These are phyloP conservation scores for Eciton burchellii DNA, from an alignment of 1,140 invertebrate species.

Conservation along the genomic window DNA sequence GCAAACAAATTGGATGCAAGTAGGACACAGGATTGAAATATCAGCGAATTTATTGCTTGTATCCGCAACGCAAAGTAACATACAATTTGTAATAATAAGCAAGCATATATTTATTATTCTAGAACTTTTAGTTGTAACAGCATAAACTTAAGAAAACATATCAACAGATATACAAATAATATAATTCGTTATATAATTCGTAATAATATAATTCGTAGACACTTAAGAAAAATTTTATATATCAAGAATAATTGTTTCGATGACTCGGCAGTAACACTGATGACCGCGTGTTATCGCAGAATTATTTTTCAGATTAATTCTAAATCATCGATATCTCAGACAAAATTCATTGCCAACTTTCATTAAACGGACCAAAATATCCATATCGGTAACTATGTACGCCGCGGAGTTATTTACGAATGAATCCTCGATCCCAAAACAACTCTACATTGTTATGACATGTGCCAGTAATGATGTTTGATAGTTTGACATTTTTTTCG, in stretches of 20 bases:
- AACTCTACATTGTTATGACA: conserved; percentile 31
- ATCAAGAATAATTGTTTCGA: background rate
- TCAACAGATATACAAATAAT: too few species aligned
- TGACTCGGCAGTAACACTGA: background rate
- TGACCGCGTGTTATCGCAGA: background rate
- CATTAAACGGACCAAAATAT: conserved; percentile 19
- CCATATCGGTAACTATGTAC: background rate
- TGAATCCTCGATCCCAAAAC: conserved; percentile 56
- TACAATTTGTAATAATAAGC: too few species aligned
- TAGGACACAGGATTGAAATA: background rate
- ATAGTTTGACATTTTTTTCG: conserved; percentile 36
- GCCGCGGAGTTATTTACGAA: conserved; percentile 42
- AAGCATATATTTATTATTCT: too few species aligned
- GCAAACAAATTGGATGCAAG: background rate
- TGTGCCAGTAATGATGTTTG: background rate
- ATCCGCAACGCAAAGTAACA: too few species aligned
- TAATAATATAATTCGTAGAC: too few species aligned
- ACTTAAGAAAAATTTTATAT: too few species aligned
- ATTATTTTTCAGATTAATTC: background rate
- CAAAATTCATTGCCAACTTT: background rate
- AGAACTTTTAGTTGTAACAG: too few species aligned
- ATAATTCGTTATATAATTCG: too few species aligned
- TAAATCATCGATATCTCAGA: background rate
- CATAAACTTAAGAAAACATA: background rate
- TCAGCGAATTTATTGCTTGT: too few species aligned